Conservation (phyloP, 35 echinoderm and acorn worm species). For the Apostichopus parvimensis region DNA sequence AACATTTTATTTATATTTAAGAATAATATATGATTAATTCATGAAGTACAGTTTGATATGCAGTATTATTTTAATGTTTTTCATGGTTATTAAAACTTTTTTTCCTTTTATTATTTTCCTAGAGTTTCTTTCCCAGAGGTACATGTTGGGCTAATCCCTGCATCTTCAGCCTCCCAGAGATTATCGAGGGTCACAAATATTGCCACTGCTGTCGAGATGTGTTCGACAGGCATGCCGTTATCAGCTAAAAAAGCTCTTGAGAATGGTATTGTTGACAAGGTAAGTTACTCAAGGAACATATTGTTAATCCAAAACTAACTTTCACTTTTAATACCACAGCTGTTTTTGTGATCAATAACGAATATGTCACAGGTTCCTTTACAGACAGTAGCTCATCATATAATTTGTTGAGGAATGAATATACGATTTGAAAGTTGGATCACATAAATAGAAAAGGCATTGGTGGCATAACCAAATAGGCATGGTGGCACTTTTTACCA, state of each 20-base stretch:
- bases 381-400: too few relatives aligned
- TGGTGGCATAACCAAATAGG: too few relatives aligned
- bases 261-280: conserved; percentile 87
- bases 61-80: background rate
- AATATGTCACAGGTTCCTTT: too few relatives aligned
- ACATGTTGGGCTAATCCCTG: conserved; percentile 76
- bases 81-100: background rate
- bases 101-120: background rate
- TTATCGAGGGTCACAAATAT: conserved; percentile 74
- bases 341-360: too few relatives aligned
- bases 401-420: too few relatives aligned
- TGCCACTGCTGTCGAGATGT: conserved; percentile 72
- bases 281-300: background rate
- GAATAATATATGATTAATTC: background rate
- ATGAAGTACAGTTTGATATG: background rate
- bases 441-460: too few relatives aligned
- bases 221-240: conserved; percentile 65
- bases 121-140: conserved; percentile 92
- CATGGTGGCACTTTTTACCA: too few relatives aligned
- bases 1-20: background rate
- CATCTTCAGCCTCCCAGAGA: conserved; percentile 80
- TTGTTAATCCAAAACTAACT: too few relatives aligned
- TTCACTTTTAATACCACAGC: too few relatives aligned
- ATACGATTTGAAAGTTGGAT: too few relatives aligned
- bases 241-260: conserved; percentile 65